These are phyloP conservation scores for Zaprionus tsacasi DNA, from an alignment of 1,140 invertebrate genomes.

Conservation along the genomic window DNA sequence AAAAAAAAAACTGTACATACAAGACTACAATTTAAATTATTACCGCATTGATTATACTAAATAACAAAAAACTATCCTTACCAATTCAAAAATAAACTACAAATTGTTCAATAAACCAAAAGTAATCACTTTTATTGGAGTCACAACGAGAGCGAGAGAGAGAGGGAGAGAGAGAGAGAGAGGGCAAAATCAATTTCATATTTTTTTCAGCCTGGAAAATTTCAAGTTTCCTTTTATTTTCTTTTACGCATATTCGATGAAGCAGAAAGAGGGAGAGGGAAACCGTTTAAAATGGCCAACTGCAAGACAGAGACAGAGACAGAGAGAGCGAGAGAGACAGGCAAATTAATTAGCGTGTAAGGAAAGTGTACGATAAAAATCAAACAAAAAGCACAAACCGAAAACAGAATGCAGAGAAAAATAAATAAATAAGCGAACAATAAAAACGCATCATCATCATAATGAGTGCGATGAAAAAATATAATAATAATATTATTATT, in stretches of 20 bases:
- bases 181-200: slow-evolving; percentile 1
- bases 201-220: slow-evolving; percentile 38
- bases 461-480: slow-evolving; percentile 66
- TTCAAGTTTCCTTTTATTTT: slow-evolving; percentile 18
- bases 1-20: slow-evolving; percentile 44
- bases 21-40: slow-evolving; percentile 60
- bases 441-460: slow-evolving; percentile 58
- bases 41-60: slow-evolving; percentile 47
- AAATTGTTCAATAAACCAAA: slow-evolving; percentile 51
- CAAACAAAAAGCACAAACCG: slow-evolving; percentile 37
- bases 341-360: slow-evolving; percentile 76
- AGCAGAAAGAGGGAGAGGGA: background rate
- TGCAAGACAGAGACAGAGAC: slow-evolving; percentile 3
- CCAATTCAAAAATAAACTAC: slow-evolving; percentile 52
- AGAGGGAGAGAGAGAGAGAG: slow-evolving; percentile 13
- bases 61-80: slow-evolving; percentile 33
- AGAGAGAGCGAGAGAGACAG: slow-evolving; percentile 18
- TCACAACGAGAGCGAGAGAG: slow-evolving; percentile 14
- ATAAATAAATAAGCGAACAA: slow-evolving; percentile 53
- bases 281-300: slow-evolving; percentile 12
- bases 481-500: slow-evolving; percentile 71
- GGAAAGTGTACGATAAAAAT: slow-evolving; percentile 73
- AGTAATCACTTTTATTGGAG: slow-evolving; percentile 32
- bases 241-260: background rate
- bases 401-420: slow-evolving; percentile 20